These are phyloP conservation scores for Automeris io DNA, from an alignment of 2,888 invertebrate species.

Conservation along the genomic window DNA sequence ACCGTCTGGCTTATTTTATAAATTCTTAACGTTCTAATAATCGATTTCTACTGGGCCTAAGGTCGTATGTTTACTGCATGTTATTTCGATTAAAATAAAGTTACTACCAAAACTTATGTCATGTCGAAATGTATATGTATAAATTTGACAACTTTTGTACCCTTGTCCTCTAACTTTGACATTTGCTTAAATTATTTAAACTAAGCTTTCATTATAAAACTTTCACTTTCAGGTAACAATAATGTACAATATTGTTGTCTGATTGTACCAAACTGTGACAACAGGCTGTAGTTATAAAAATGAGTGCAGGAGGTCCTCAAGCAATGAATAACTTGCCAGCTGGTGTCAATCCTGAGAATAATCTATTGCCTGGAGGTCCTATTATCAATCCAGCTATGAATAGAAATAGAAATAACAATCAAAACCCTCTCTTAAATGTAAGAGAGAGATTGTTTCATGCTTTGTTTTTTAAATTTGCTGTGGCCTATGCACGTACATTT, in stretches of 20 bases:
- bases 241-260: constrained; percentile 27
- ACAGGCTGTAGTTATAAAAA: constrained; percentile 18
- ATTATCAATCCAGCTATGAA: constrained; percentile 70
- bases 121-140: constrained; percentile 8
- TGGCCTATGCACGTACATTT: constrained; percentile 94
- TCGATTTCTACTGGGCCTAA: constrained; percentile 11
- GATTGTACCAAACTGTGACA: background rate
- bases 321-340: constrained; percentile 61
- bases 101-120: constrained; percentile 7
- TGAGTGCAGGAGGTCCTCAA: constrained; percentile 59
- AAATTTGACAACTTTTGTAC: constrained; percentile 21
- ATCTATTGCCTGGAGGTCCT: constrained; percentile 73
- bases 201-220: constrained; percentile 18
- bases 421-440: constrained; percentile 89
- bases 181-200: constrained; percentile 26
- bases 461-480: constrained; percentile 93
- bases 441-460: constrained; percentile 96
- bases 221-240: constrained; percentile 53
- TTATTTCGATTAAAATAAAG: background rate
- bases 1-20: background rate
- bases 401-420: constrained; percentile 77
- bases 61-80: background rate
- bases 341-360: constrained; percentile 71
- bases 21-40: background rate
- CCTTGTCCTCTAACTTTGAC: constrained; percentile 45